Percentiles rank a stretch among this genome's conserved stretches.
Conservation (phyloP, 2,888 invertebrate species). For the Trichopoda pennipes region DNA sequence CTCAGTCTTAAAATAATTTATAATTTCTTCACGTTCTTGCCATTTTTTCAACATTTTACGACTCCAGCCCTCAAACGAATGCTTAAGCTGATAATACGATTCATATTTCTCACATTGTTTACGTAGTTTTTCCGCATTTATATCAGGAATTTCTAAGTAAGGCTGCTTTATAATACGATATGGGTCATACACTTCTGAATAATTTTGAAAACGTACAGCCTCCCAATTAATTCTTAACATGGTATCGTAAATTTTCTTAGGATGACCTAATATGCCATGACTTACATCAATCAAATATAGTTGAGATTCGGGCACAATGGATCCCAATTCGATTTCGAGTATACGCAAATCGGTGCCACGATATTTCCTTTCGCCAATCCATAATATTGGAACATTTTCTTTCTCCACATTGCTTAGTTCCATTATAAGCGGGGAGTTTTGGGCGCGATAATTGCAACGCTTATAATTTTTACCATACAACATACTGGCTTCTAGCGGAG, state of each 20-base stretch:
- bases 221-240: conserved; percentile 75
- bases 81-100: conserved; percentile 73
- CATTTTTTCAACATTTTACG: conserved; percentile 72
- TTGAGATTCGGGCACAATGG: conserved; percentile 77
- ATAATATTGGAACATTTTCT: conserved; percentile 76
- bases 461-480: conserved; percentile 76
- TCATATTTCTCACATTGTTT: conserved; percentile 71
- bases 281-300: conserved; percentile 75
- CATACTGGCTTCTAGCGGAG: conserved; percentile 73
- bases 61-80: conserved; percentile 71
- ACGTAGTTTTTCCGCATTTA: conserved; percentile 70
- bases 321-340: conserved; percentile 77
- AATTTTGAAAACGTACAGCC: conserved; percentile 74
- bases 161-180: conserved; percentile 77
- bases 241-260: conserved; percentile 77
- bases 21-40: conserved; percentile 72
- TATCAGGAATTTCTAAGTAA: conserved; percentile 72
- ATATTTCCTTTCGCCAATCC: conserved; percentile 79
- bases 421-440: conserved; percentile 78
- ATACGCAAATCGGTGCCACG: conserved; percentile 77
- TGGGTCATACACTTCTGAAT: conserved; percentile 75
- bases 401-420: conserved; percentile 74
- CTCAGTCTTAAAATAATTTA: conserved; percentile 72
- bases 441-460: conserved; percentile 76
- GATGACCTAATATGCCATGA: conserved; percentile 79